phyloP scores from a whole-genome alignment of 2,797 vertebrate species.

The Emys orbicularis region DNA sequence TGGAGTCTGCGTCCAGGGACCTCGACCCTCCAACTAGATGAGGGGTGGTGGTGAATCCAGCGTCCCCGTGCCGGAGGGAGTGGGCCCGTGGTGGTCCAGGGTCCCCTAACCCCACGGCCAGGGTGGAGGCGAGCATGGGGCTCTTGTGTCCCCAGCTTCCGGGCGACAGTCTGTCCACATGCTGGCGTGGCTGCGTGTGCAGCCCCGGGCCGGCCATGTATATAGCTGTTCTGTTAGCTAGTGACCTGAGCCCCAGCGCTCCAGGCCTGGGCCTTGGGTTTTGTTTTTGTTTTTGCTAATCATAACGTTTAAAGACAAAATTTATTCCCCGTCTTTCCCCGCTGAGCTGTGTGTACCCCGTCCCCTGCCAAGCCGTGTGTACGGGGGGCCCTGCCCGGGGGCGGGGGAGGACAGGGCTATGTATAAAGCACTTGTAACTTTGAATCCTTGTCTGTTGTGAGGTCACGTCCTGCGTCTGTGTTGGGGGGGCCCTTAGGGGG shows the following conservation, averaged over 20 bases:
- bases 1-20: background rate
- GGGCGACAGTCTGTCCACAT: background rate
- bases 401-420: background rate
- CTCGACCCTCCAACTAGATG: background rate
- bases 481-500: background rate
- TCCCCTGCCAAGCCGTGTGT: background rate
- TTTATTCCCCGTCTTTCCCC: background rate
- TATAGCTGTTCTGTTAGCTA: background rate
- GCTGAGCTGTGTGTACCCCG: background rate
- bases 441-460: background rate
- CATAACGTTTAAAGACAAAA: conserved; percentile 5
- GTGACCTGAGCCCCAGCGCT: background rate
- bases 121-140: background rate
- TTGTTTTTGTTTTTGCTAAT: background rate
- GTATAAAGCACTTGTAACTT: conserved; percentile 68
- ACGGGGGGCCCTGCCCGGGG: background rate
- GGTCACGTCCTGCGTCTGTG: background rate
- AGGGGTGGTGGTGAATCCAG: background rate
- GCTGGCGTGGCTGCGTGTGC: background rate
- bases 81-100: background rate
- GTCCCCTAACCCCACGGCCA: background rate
- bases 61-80: background rate
- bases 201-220: background rate
- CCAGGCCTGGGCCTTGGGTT: background rate
- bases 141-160: background rate